Conservation (phyloP, 2,888 invertebrate species). For the Lasius platythorax region DNA sequence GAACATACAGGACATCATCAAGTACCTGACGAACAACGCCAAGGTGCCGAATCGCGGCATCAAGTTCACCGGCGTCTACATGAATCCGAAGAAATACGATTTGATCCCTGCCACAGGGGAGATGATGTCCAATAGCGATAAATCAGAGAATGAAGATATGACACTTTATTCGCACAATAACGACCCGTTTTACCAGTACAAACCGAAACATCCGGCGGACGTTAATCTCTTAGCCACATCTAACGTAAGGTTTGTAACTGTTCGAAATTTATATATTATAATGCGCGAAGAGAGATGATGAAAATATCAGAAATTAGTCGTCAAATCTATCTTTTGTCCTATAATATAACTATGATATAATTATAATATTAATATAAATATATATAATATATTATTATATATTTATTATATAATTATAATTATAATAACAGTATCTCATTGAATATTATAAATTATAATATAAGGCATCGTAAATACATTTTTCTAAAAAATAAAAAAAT, state of each 20-base stretch:
- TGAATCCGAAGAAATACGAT: conserved; percentile 83
- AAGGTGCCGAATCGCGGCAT: conserved; percentile 80
- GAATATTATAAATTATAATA: neutral
- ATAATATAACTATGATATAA: neutral
- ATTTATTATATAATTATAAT: neutral
- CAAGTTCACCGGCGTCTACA: conserved; percentile 85
- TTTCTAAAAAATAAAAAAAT: neutral
- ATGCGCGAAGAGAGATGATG: neutral
- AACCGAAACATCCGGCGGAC: conserved; percentile 91
- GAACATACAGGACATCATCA: conserved; percentile 85
- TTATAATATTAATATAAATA: neutral
- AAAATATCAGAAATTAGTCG: neutral
- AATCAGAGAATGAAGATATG: conserved; percentile 77
- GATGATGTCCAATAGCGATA: conserved; percentile 77
- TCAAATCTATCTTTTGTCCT: neutral
- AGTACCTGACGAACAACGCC: conserved; percentile 80
- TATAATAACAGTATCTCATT: neutral
- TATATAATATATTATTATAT: neutral
- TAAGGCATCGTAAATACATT: neutral
- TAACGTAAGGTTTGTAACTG: conserved; percentile 79
- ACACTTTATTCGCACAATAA: conserved; percentile 80
- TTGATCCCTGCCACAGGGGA: conserved; percentile 72
- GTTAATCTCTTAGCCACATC: conserved; percentile 90
- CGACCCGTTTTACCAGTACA: conserved; percentile 91
- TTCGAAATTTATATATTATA: conserved; percentile 1